Percentiles rank a stretch among this genome's conserved stretches.
phyloP scores from a whole-genome alignment of 2,797 vertebrate genomes.

The Gadopsis marmoratus region DNA sequence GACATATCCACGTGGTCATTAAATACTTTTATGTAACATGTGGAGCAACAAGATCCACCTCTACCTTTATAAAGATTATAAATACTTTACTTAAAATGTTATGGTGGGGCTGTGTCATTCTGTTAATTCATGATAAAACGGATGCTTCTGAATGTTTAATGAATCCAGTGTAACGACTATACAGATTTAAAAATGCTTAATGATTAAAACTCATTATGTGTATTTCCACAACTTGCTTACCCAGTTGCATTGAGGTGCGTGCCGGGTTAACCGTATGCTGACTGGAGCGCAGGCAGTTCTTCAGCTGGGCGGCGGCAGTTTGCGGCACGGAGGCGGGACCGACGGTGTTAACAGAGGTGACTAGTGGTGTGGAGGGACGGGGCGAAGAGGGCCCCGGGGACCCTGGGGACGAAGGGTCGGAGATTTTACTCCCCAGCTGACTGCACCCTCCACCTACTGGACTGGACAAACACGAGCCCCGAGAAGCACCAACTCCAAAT shows the following conservation, averaged over 20 bases:
- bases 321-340: constrained; percentile 85
- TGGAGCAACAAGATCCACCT: constrained; percentile 19
- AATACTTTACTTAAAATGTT: not conserved
- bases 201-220: constrained; percentile 12
- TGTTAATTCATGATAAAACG: constrained; percentile 21
- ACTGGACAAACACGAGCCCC: constrained; percentile 84
- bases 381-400: constrained; percentile 81
- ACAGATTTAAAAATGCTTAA: constrained; percentile 10
- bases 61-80: not conserved
- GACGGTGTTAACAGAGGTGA: constrained; percentile 58
- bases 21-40: constrained; percentile 24
- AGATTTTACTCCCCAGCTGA: constrained; percentile 81
- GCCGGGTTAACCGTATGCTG: constrained; percentile 87
- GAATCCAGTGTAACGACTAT: constrained; percentile 10
- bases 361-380: constrained; percentile 87
- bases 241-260: constrained; percentile 89
- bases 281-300: constrained; percentile 89
- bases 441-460: constrained; percentile 70
- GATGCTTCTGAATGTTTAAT: constrained; percentile 23
- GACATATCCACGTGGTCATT: constrained; percentile 29
- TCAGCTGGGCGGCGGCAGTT: constrained; percentile 85
- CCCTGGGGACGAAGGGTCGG: constrained; percentile 83
- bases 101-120: not conserved
- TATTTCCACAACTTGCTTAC: constrained; percentile 79
- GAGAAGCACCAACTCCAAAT: constrained; percentile 86